Evolutionary conservation across 2,113 vertebrate species (phyloP), one percentile per base, ranked within the genome.

Genomic region (Crotalus viridis): DNA sequence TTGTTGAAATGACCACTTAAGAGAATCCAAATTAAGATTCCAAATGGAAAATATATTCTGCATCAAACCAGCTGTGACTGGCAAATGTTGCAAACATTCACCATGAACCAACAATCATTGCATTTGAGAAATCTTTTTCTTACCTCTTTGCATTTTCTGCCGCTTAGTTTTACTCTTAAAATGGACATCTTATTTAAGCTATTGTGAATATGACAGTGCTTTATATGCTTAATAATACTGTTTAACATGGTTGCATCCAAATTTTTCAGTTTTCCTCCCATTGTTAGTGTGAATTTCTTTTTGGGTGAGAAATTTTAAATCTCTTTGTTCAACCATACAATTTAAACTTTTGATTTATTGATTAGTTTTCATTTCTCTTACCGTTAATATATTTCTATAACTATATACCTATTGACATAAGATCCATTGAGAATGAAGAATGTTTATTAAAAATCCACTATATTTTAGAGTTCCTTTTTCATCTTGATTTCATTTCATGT

Each of bases 51-150:
- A 95, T 39, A 39, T 55, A 87, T 61, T 96, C 81, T 94, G 54
- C 93, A 94, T 95, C 94, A 92, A 28, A 95, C 46, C 55, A 74
- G 95, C 95, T 96, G 93, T 85, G 94, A 43, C 81, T 93, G 87
- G 94, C 87, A 94, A 95, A 95, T 93, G 56, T 90, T 95, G n/a
- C 94, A 96, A 93, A 94, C 95, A 93, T 93, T 94, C 28, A 91
- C 90, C 61, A 92, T 94, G 88, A 91, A 91, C 10, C 17, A 91
- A 59, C 81, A 95, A 93, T 88, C 92, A 19, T 89, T 94, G 81
- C 10, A 92, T 89, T 93, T 39, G 90, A 59, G 54, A 93, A 95
- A 94, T 69, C 10, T 95, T 64, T 59, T 94, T 94, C 24, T 94
- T 95, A 93, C 88, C 74, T 61, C 26, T 96, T 90, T 92, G 94